Conservation (phyloP, 2,113 vertebrate genomes). For the Romanogobio albipinnatus region DNA sequence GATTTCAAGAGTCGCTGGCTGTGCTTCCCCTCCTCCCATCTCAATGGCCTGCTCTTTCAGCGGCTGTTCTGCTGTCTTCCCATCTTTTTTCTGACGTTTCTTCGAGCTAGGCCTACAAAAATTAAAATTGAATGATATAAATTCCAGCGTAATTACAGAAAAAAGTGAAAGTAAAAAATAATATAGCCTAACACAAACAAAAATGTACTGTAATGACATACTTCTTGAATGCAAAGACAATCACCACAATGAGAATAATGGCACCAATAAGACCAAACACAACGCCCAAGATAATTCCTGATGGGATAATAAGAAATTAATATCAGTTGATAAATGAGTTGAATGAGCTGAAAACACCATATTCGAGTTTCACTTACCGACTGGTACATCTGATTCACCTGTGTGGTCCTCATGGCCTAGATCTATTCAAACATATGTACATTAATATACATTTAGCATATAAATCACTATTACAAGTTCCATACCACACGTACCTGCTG, state of each 20-base stretch:
- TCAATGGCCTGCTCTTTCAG: slow-evolving; percentile 62
- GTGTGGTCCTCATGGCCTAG: neutral
- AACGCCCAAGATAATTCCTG: slow-evolving; percentile 73
- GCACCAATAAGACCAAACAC: slow-evolving; percentile 62
- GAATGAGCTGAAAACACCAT: neutral
- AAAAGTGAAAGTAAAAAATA: too few species aligned
- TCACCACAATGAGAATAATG: slow-evolving; percentile 59
- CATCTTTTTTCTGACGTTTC: slow-evolving; percentile 53
- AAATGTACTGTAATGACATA: slow-evolving; percentile 54
- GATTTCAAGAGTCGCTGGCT: neutral
- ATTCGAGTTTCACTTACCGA: slow-evolving; percentile 63
- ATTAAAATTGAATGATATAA: neutral
- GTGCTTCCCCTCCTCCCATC: slow-evolving; percentile 45
- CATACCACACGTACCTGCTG: slow-evolving; percentile 61
- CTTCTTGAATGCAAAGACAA: slow-evolving; percentile 65
- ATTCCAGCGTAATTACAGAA: neutral
- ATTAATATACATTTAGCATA: neutral
- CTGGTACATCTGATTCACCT: slow-evolving; percentile 65
- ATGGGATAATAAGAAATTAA: neutral
- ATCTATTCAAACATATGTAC: slow-evolving; percentile 54
- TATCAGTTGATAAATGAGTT: neutral
- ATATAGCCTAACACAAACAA: too few species aligned
- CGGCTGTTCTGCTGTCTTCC: slow-evolving; percentile 36
- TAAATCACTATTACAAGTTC: neutral
- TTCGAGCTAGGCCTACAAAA: slow-evolving; percentile 63